A percentile compares a stretch with the other conserved stretches of the same genome.
Evolutionary conservation across 2,797 vertebrate species (phyloP).

Genomic region (Chromobotia macracanthus): DNA sequence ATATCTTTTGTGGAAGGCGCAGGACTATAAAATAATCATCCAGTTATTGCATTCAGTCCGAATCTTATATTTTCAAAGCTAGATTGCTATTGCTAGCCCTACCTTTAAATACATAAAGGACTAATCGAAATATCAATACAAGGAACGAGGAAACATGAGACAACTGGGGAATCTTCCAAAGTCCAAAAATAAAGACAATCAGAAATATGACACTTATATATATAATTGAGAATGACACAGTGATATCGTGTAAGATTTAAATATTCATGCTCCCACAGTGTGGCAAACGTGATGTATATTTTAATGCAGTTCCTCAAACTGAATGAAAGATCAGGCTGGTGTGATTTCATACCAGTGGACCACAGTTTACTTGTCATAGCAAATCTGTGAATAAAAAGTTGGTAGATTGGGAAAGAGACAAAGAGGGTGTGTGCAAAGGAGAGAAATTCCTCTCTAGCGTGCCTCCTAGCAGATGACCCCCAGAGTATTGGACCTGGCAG

Average conservation of each 20-base stretch:
- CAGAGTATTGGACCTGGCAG: conserved; percentile 68
- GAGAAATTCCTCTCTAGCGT: conserved; percentile 56
- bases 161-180: neutral
- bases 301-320: conserved; percentile 9
- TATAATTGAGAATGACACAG: neutral
- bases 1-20: no score
- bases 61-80: no score
- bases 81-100: no score
- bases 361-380: conserved; percentile 17
- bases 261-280: neutral
- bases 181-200: neutral
- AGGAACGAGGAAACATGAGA: neutral
- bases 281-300: conserved; percentile 18
- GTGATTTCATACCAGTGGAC: neutral
- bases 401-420: conserved; percentile 16
- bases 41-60: no score
- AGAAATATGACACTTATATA: neutral
- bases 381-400: conserved; percentile 27
- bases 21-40: no score
- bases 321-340: neutral
- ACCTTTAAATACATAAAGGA: neutral
- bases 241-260: conserved; percentile 15
- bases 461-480: conserved; percentile 67
- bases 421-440: conserved; percentile 33
- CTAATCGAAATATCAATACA: neutral